Base-by-base conservation (phyloP, 2,888 invertebrate genomes). In the Epicampocera succincta region DNA sequence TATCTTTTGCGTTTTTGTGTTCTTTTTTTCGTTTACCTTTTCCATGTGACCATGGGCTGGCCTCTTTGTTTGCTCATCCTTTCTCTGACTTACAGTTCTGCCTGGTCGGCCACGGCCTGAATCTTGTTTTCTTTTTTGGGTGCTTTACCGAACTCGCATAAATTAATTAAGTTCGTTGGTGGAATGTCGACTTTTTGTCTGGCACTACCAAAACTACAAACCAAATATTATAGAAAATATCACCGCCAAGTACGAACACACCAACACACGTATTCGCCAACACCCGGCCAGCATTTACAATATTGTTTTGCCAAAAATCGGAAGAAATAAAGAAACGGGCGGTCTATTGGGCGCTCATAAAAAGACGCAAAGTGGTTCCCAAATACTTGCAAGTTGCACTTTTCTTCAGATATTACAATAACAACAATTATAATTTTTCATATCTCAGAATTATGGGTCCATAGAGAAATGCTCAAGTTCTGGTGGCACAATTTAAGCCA, bases 131-230 rank as follows among this genome's bases (percentile, higher is more conserved):
- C 25, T 66, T 50, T 74, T 54, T 54, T 74, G 48, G 58, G 29
- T 68, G 54, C 78, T 74, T 83, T 84, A 79, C 87, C 88, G 85
- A 87, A 87, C 86, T 88, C 88, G 89, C 89, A 89, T 89, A 89
- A 89, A 89, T 89, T 89, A 89, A 89, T 89, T 89, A 89, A 89
- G 87, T 87, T 86, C 87, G 86, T 86, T 87, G 78, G 74, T 82
- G 82, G 87, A 88, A 88, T 86, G 88, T 85, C 89, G 89, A 89
- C 89, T 89, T 89, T 89, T 89, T 89, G 89, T 89, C 89, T 89
- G 89, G 87, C 87, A 84, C 73, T 74, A 69, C 80, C 83, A 80
- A 69, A 65, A 69, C 66, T 42, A 46, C 15, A 60, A 69, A 69
- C 21, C 44, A 29, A 74, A 74, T 21, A 65, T 56, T 44, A 65